These are phyloP conservation scores for Phymanthus crucifer DNA, from an alignment of 92 coral and sea anemone genomes.

Conservation along the genomic window DNA sequence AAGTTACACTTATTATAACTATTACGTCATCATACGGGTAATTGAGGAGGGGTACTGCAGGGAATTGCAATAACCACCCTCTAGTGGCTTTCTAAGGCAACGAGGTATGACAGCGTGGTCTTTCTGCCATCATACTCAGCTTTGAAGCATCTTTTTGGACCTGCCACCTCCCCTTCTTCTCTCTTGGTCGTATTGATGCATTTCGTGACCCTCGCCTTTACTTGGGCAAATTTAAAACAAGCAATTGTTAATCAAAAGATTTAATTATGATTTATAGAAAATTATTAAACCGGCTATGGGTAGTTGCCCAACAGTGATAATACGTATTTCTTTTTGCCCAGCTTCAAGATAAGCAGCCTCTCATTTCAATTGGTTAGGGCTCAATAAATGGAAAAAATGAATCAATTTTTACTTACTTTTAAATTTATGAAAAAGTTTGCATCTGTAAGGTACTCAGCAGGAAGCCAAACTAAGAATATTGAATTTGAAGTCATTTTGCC, in stretches of 20 bases:
- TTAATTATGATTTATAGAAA: constrained; percentile 6
- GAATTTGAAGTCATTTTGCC: too few species aligned
- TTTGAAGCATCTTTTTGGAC: background rate
- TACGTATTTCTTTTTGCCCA: too few species aligned
- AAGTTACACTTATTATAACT: too few species aligned
- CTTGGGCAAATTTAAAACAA: background rate
- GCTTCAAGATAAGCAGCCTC: too few species aligned
- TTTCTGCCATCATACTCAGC: background rate
- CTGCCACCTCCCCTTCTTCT: background rate
- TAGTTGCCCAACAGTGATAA: constrained; percentile 9
- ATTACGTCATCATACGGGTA: background rate
- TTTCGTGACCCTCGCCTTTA: background rate
- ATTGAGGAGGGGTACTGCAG: too few species aligned
- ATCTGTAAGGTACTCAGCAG: too few species aligned
- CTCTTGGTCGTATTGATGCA: constrained; percentile 2
- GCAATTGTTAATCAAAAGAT: background rate
- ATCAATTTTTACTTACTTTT: too few species aligned
- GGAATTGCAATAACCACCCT: too few species aligned
- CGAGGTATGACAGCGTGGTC: background rate
- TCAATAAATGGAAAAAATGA: too few species aligned
- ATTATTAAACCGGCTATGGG: constrained; percentile 10
- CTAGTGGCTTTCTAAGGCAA: background rate
- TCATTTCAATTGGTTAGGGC: too few species aligned
- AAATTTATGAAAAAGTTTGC: too few species aligned
- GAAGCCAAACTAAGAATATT: too few species aligned